These are phyloP conservation scores for Eubucco bourcierii DNA, from an alignment of 2,113 vertebrate genomes.

Conservation along the genomic window DNA sequence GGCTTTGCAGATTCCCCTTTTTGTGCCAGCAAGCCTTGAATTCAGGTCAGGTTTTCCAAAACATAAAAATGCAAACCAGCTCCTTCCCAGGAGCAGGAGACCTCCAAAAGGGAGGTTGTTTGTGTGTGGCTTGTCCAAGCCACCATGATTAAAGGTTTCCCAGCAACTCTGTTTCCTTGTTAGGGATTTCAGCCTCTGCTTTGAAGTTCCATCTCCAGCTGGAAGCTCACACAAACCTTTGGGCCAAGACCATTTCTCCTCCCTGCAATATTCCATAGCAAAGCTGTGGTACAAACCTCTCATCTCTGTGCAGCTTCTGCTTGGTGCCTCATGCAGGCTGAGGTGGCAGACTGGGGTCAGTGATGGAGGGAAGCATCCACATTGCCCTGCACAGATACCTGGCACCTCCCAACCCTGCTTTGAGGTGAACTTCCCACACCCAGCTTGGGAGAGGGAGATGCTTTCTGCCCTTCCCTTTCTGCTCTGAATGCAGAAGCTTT, in stretches of 20 bases:
- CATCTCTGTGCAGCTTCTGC: background rate
- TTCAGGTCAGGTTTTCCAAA: background rate
- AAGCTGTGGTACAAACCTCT: background rate
- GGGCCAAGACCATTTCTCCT: background rate
- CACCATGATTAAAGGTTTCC: slow-evolving; percentile 6
- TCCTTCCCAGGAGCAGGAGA: background rate
- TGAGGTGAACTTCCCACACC: background rate
- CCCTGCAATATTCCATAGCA: background rate
- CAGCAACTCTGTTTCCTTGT: background rate
- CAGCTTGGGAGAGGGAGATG: background rate
- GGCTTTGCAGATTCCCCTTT: background rate
- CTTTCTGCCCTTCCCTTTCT: background rate
- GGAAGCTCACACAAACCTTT: background rate
- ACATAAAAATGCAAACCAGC: background rate
- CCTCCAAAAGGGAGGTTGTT: background rate
- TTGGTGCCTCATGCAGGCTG: background rate
- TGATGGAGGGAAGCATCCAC: background rate
- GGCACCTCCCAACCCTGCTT: background rate
- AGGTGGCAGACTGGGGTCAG: background rate
- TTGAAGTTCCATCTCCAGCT: slow-evolving; percentile 42
- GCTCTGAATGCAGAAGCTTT: background rate
- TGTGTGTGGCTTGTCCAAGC: slow-evolving; percentile 18
- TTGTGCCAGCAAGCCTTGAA: background rate
- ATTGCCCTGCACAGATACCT: background rate
- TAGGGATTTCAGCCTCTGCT: background rate